Base-by-base conservation (phyloP, 2,888 invertebrate genomes). In the Xestia xanthographa region DNA sequence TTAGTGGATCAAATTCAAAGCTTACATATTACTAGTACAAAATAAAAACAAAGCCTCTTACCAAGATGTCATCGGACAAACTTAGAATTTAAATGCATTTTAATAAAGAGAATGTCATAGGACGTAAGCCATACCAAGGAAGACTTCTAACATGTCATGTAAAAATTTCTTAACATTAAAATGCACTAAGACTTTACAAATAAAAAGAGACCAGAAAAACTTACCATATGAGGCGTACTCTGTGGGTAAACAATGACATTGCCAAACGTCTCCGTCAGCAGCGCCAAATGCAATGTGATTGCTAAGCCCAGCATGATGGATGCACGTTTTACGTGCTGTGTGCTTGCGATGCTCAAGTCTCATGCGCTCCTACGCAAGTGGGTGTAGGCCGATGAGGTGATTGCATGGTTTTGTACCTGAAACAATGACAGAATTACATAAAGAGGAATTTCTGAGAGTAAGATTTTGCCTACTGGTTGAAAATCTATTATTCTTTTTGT, bases 181-280 rank as follows among this genome's bases (percentile, higher is more conserved):
- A 34, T 34, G 34, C 34, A 34, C 3, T 34, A 34, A 34, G 34
- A 34, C 34, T 34, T 1, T 34, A 34, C 34, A 34, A 34, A 3
- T 34, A 34, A 34, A 34, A 34, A 34, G 34, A 34, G 34, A 34
- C 34, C 1, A 34, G 3, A 34, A 34, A 34, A 34, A 34, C 34
- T 34, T 34, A 34, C 34, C 34, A 34, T 34, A 34, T 34, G 34
- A 34, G 34, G 34, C 34, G 34, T 34, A 34, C 34, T 34, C 34
- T 34, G 34, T 34, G 92, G 92, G 87, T 92, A 95, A 20, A 95
- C 93, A 20, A 94, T 88, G 80, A 96, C 89, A 83, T 91, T 90
- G 63, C 91, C 94, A 20, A 89, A 94, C 17, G 88, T 75, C 17
- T 86, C 84, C 0, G 90, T 86, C 76, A 95, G 82, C 81, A 94